Evolutionary conservation across 2,113 vertebrate species (phyloP).

Genomic region (Falcunculus frontatus): DNA sequence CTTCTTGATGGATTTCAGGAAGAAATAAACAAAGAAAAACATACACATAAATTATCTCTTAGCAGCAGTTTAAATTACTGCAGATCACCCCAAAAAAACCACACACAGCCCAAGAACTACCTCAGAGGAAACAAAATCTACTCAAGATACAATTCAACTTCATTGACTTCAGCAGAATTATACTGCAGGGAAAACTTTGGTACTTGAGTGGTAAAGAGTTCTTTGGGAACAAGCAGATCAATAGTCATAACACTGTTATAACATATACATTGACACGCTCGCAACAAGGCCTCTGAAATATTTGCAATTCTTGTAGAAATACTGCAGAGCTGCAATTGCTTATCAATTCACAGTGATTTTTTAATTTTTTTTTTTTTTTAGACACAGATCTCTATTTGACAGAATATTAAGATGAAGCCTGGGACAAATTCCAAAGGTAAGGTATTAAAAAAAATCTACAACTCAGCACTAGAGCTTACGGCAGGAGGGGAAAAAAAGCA

Average conservation of each 20-base stretch:
- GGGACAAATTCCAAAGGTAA: background rate
- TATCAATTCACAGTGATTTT: background rate
- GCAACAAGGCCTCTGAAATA: background rate
- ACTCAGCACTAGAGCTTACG: background rate
- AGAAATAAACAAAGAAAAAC: background rate
- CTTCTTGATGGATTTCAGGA: background rate
- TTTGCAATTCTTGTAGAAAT: constrained; percentile 10
- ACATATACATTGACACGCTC: background rate
- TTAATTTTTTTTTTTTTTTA: background rate
- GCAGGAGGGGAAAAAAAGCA: fast-evolving
- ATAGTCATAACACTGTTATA: constrained; percentile 29
- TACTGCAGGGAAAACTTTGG: background rate
- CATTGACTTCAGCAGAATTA: background rate
- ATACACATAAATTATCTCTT: background rate
- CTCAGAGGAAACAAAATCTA: background rate
- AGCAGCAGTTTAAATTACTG: background rate
- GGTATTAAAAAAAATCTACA: background rate
- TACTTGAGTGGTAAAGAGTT: background rate
- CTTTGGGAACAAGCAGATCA: constrained; percentile 38
- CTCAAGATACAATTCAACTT: background rate
- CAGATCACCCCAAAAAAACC: background rate
- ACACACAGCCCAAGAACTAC: background rate
- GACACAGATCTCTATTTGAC: background rate
- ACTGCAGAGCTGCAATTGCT: background rate
- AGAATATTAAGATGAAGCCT: background rate